These are phyloP conservation scores for Cassiopea andromeda DNA, from an alignment of 30 jellyfish, hydroid and myxozoan genomes.

Conservation along the genomic window DNA sequence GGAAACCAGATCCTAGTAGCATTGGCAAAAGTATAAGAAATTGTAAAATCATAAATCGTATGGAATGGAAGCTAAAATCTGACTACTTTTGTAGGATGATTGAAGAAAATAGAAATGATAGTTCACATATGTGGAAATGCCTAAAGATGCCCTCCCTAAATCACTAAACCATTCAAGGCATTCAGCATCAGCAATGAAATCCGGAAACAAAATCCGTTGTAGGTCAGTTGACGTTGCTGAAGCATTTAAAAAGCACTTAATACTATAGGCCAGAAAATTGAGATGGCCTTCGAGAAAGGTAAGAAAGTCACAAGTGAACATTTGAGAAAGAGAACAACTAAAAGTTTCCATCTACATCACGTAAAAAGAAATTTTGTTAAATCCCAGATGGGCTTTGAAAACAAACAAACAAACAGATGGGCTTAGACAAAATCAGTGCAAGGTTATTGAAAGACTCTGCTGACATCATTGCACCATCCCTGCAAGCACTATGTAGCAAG, in stretches of 20 bases:
- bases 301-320: constrained; percentile 20
- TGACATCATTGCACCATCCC: too few relatives aligned
- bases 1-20: constrained; percentile 46
- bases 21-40: constrained; percentile 62
- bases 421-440: too few relatives aligned
- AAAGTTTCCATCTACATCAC: not conserved
- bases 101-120: constrained; percentile 20
- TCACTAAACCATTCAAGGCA: constrained; percentile 22
- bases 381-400: not conserved
- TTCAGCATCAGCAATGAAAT: constrained; percentile 11
- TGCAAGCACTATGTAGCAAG: too few relatives aligned
- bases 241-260: constrained; percentile 25
- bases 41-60: constrained; percentile 53
- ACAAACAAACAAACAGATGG: too few relatives aligned
- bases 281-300: constrained; percentile 34
- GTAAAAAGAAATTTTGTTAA: not conserved
- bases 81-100: constrained; percentile 57
- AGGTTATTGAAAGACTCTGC: too few relatives aligned
- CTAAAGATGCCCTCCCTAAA: constrained; percentile 50
- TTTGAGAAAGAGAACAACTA: not conserved
- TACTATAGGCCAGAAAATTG: constrained; percentile 46
- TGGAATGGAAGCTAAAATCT: constrained; percentile 68
- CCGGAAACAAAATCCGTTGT: constrained; percentile 18
- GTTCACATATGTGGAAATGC: constrained; percentile 31
- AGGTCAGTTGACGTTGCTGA: constrained; percentile 39